Conservation (phyloP, 1,140 invertebrate genomes). For the Ceratitis capitata region DNA sequence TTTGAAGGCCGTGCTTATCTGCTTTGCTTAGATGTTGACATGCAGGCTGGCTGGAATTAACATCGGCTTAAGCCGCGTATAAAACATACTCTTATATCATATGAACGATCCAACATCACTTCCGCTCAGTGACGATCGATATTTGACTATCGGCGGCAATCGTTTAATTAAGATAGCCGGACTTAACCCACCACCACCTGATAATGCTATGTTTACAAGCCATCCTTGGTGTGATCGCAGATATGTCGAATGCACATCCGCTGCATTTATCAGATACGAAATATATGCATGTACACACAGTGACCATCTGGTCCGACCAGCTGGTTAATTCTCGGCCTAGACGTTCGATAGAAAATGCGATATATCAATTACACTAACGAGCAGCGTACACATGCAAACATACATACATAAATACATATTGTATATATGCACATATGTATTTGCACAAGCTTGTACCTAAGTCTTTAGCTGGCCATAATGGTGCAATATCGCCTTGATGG, state of each 20-base stretch:
- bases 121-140: not conserved
- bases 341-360: not conserved
- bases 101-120: not conserved
- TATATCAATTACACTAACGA: conserved; percentile 20
- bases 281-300: not conserved
- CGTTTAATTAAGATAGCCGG: not conserved
- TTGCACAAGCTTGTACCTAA: no score
- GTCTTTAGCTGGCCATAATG: no score
- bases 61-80: no score
- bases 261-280: not conserved
- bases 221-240: not conserved
- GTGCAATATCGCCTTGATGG: no score
- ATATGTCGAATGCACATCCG: not conserved
- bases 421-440: no score
- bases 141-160: not conserved
- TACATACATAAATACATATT: no score
- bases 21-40: no score
- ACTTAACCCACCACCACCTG: not conserved
- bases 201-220: not conserved
- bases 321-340: not conserved
- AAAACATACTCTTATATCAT: no score
- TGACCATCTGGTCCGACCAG: not conserved
- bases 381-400: not conserved
- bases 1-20: no score
- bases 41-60: no score